Evolutionary conservation across 2,113 vertebrate species (phyloP).

Genomic region (Mustela nigripes): DNA sequence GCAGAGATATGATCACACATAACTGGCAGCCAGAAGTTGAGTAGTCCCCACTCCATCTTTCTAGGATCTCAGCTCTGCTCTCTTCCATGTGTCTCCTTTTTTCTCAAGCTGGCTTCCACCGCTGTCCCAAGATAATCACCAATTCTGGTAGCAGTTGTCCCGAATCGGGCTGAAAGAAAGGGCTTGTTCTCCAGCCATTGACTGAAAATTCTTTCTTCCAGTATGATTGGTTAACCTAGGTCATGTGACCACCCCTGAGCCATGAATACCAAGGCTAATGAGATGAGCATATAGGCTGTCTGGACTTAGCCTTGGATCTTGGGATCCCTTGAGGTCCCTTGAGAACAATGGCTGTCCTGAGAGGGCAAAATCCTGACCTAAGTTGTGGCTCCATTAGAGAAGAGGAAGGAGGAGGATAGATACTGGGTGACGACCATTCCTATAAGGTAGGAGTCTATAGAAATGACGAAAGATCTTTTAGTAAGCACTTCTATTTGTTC

Average conservation of each 20-base stretch:
- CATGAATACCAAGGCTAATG: background rate
- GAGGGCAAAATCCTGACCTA: background rate
- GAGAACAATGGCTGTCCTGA: background rate
- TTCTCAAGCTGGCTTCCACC: background rate
- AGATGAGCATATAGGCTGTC: background rate
- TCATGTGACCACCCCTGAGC: background rate
- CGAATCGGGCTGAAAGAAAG: background rate
- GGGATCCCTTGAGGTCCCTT: background rate
- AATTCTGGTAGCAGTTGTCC: background rate
- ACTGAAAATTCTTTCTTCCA: background rate
- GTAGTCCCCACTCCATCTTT: background rate
- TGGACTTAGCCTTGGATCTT: background rate
- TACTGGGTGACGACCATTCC: no score
- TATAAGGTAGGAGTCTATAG: background rate
- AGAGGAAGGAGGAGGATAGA: background rate
- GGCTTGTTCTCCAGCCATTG: background rate
- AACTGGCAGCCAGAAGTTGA: background rate
- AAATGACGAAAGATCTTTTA: background rate
- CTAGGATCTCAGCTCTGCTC: background rate
- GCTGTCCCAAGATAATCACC: background rate
- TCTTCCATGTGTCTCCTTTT: background rate
- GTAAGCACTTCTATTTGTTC: background rate
- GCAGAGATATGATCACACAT: background rate
- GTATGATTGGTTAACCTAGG: background rate
- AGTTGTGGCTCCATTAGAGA: background rate